These are phyloP conservation scores for Sylvilagus bachmani DNA, from an alignment of 2,113 vertebrate species.

Conservation along the genomic window DNA sequence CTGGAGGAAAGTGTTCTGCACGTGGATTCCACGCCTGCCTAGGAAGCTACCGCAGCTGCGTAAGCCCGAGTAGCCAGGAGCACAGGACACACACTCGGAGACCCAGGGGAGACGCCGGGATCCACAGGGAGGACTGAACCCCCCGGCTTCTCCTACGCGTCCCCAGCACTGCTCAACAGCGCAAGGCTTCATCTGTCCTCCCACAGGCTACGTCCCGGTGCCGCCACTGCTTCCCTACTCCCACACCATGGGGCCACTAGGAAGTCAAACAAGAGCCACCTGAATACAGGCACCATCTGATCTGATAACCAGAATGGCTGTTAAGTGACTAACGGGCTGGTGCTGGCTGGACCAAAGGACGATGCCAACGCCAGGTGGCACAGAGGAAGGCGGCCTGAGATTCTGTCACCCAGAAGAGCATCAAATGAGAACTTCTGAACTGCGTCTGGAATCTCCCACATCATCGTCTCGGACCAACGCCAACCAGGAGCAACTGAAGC, in stretches of 20 bases:
- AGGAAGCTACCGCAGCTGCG: not conserved
- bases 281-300: not conserved
- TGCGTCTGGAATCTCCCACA: not conserved
- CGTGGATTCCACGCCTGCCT: not conserved
- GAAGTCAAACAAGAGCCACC: not conserved
- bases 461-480: not conserved
- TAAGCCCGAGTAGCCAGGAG: not conserved
- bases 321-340: not conserved
- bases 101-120: not conserved
- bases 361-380: not conserved
- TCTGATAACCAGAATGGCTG: not conserved
- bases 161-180: not conserved
- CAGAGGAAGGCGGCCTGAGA: too few species aligned
- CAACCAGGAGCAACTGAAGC: not conserved
- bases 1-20: not conserved
- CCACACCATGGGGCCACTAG: not conserved
- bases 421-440: too few species aligned
- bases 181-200: not conserved
- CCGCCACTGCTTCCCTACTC: too few species aligned
- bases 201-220: not conserved
- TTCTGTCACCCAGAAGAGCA: too few species aligned
- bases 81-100: not conserved
- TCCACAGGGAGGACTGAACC: too few species aligned
- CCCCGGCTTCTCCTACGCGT: not conserved
- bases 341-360: not conserved